Evolutionary conservation across 2,797 vertebrate species (phyloP), one percentile per base, ranked within the genome.

Genomic region (Gambusia yucatana): DNA sequence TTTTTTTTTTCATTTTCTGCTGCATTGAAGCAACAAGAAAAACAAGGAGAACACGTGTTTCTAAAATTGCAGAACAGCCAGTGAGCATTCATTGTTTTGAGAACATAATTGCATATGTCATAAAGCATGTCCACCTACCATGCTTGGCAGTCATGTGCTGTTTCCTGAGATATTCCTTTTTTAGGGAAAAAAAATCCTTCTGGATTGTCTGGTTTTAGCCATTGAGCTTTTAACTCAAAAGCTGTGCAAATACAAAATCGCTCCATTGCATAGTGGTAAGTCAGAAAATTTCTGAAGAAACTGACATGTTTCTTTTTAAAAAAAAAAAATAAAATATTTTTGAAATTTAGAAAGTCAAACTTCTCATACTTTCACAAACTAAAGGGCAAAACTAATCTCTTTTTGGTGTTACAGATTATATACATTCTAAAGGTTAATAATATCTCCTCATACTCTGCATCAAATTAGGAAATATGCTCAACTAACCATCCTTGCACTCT

Each of bases 1-100:
- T 75, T 77, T 2, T 6, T 6, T 17, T 10, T 71, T 77, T 3
- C 5, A 1, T 77, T 78, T 82, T 73, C 78, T 86, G 79, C 84
- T 73, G 82, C 80, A 82, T 63, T 20, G 67, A 82, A 77, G 77
- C 77, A 87, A 75, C 67, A 71, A 28, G 43, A 63, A 75, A 72
- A 83, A 82, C 67, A 88, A 77, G 72, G 77, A 76, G 79, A 90
- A 83, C 88, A 90, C 76, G 82, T 87, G 87, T 85, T 83, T 63
- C 71, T 65, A 75, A 77, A 84, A 88, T 88, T 63, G 77, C 3
- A 6, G 33, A 81, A 83, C 81, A 75, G 76, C 73, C 86, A 83
- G 67, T 65, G 80, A 87, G 61, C 80, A 79, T 43, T 73, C 55
- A 75, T 79, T 83, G 82, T 85, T 83, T 85, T 78, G 70, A 78